A percentile compares a stretch with the other conserved stretches of the same genome.
phyloP scores from a whole-genome alignment of 2,113 vertebrate genomes.

The Carassius gibelio region DNA sequence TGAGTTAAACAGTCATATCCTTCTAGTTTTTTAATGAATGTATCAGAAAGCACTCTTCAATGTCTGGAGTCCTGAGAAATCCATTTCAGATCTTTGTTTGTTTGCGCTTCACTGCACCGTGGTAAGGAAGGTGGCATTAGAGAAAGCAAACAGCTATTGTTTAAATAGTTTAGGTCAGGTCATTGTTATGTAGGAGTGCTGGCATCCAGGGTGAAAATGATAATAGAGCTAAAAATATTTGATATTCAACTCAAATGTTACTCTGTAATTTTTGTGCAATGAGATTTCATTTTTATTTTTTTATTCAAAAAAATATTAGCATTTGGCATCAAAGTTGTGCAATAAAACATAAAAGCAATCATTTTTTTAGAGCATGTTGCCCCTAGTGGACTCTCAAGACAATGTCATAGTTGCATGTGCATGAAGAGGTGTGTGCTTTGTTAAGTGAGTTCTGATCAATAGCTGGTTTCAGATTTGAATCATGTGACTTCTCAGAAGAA shows the following conservation, averaged over 20 bases:
- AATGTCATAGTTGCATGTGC: neutral
- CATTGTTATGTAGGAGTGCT: neutral
- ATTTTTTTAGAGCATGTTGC: neutral
- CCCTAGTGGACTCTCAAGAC: neutral
- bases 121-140: neutral
- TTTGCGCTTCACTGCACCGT: neutral
- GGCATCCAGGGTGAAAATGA: neutral
- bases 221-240: neutral
- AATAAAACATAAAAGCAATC: neutral
- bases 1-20: neutral
- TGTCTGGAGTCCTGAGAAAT: neutral
- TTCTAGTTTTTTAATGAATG: no score
- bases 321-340: neutral
- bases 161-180: neutral
- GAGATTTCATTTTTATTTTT: neutral
- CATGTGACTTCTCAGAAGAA: slow-evolving; percentile 29
- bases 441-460: neutral
- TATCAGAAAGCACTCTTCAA: neutral
- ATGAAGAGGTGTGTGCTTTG: neutral
- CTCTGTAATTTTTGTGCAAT: neutral
- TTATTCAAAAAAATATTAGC: neutral
- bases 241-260: neutral
- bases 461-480: neutral
- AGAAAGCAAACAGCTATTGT: neutral
- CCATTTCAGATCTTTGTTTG: neutral